These are phyloP conservation scores for Rhinoptilus africanus DNA, from an alignment of 2,113 vertebrate species.

Conservation along the genomic window DNA sequence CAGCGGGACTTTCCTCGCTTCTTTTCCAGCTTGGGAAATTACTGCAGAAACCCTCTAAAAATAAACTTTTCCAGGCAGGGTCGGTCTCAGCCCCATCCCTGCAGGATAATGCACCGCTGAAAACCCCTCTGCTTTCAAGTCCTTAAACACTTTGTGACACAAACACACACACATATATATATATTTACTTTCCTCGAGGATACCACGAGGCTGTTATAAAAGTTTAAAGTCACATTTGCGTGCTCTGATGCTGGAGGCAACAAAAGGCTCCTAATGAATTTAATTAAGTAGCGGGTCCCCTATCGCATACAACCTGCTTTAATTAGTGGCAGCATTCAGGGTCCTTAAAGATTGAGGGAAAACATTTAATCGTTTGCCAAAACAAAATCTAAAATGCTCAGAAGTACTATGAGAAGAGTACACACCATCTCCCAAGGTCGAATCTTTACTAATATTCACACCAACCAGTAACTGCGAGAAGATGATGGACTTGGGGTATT, in stretches of 20 bases:
- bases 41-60: not conserved
- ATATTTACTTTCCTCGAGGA: not conserved
- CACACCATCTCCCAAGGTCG: not conserved
- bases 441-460: not conserved
- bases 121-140: not conserved
- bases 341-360: not conserved
- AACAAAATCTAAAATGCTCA: not conserved
- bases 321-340: not conserved
- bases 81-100: not conserved
- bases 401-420: not conserved
- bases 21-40: not conserved
- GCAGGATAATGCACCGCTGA: accelerated
- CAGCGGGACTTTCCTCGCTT: not conserved
- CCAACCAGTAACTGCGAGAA: not conserved
- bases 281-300: not conserved
- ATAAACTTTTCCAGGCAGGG: not conserved
- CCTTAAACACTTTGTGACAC: not conserved
- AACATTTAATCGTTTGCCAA: not conserved
- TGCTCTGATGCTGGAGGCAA: not conserved
- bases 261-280: not conserved
- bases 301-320: not conserved
- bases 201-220: not conserved
- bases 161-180: not conserved
- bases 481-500: not conserved
- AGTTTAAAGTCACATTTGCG: not conserved